Conservation (phyloP, 1,140 invertebrate species). For the Nasonia vitripennis region DNA sequence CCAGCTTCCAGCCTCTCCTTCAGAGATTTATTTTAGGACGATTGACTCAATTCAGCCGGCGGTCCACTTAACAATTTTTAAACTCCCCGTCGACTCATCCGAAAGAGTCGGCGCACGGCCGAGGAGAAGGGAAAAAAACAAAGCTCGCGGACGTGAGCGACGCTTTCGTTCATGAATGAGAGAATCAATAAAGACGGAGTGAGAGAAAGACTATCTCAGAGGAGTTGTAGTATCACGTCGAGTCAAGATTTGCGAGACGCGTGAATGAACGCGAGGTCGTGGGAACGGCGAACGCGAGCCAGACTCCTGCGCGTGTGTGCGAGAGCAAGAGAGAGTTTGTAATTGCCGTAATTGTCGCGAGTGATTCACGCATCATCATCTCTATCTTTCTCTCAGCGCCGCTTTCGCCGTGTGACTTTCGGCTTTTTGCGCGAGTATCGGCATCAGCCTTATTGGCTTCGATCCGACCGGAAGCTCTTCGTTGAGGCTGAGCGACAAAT, state of each 20-base stretch:
- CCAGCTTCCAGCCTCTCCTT: neutral
- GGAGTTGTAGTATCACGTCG: constrained; percentile 48
- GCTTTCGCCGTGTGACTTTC: constrained; percentile 6
- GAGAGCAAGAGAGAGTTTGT: constrained; percentile 56
- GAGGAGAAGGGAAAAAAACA: neutral
- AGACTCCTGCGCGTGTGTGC: neutral
- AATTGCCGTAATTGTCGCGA: constrained; percentile 76
- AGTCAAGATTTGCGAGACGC: constrained; percentile 73
- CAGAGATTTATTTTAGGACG: constrained; percentile 49
- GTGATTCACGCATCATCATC: constrained; percentile 74
- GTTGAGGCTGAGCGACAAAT: neutral
- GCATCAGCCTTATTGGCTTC: neutral
- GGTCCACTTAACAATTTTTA: neutral
- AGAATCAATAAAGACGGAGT: constrained; percentile 46
- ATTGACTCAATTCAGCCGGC: constrained; percentile 27
- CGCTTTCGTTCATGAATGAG: constrained; percentile 41
- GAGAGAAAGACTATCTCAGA: neutral
- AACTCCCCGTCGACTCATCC: neutral
- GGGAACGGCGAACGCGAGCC: constrained; percentile 65
- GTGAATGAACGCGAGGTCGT: constrained; percentile 72
- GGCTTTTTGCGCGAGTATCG: constrained; percentile 22
- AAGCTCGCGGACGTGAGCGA: neutral
- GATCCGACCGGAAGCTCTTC: neutral
- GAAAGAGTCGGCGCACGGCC: neutral
- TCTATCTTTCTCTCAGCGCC: neutral